These are phyloP conservation scores for Seira ritae DNA, from an alignment of 2,888 invertebrate genomes.

Conservation along the genomic window DNA sequence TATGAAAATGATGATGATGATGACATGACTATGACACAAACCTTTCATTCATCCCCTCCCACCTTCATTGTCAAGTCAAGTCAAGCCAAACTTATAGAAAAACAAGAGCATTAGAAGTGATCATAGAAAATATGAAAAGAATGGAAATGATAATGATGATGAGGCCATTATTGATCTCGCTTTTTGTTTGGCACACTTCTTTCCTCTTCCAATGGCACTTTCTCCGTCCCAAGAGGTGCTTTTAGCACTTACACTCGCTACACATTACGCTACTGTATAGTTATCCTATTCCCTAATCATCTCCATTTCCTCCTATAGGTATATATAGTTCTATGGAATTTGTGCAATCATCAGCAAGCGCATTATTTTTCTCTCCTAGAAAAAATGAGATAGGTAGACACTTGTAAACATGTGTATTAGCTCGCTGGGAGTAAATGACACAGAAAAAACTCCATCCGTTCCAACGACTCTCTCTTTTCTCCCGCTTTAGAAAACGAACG, in stretches of 20 bases:
- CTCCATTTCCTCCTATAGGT: no score
- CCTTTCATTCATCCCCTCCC: no score
- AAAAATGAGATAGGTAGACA: background rate
- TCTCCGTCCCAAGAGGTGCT: constrained; percentile 2
- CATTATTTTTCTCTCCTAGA: background rate
- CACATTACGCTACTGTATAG: no score
- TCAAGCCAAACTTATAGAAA: no score
- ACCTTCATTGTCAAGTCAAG: no score
- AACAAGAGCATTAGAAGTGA: background rate
- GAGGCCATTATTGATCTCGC: constrained; percentile 3
- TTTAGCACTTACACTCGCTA: background rate
- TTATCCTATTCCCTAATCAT: no score
- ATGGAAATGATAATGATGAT: constrained; percentile 15
- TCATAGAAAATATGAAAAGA: background rate
- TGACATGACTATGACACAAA: no score
- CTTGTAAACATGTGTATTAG: constrained; percentile 11
- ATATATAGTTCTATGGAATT: no score
- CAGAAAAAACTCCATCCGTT: constrained; percentile 5
- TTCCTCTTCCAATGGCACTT: constrained; percentile 13
- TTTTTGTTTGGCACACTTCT: constrained; percentile 21
- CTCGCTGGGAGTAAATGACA: background rate
- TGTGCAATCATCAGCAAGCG: background rate
- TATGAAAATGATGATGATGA: no score
- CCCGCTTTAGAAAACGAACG: background rate
- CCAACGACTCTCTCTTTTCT: background rate